These are phyloP conservation scores for Brachyhypopomus gauderio DNA, from an alignment of 2,113 vertebrate species.

Conservation along the genomic window DNA sequence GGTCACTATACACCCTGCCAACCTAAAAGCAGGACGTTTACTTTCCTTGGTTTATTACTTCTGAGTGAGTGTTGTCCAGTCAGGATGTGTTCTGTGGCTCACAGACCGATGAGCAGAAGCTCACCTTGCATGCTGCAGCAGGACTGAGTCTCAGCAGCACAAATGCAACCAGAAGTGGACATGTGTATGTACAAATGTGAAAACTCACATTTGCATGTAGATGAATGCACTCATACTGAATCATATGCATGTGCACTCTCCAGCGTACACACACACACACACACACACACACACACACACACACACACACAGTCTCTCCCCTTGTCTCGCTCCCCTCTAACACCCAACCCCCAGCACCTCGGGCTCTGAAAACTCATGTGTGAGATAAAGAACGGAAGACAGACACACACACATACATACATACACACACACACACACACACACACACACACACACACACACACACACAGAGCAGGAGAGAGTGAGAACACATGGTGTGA, in stretches of 20 bases:
- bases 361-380: slow-evolving; percentile 63
- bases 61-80: neutral
- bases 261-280: slow-evolving; percentile 15
- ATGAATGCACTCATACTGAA: slow-evolving; percentile 22
- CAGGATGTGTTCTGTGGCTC: neutral
- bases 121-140: too few relatives aligned
- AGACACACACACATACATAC: slow-evolving; percentile 43
- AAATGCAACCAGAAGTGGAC: too few relatives aligned
- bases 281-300: slow-evolving; percentile 16
- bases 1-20: neutral
- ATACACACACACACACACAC: too few relatives aligned
- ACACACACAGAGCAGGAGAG: slow-evolving; percentile 1
- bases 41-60: neutral
- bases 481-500: slow-evolving; percentile 39
- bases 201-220: slow-evolving; percentile 26
- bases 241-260: slow-evolving; percentile 27
- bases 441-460: slow-evolving; percentile 41
- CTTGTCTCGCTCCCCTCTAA: slow-evolving; percentile 45
- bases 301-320: slow-evolving; percentile 42
- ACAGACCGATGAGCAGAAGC: slow-evolving; percentile 55
- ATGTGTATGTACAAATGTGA: slow-evolving; percentile 5
- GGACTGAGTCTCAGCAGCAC: too few relatives aligned
- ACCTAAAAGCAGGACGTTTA: neutral
- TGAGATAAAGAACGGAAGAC: slow-evolving; percentile 44
- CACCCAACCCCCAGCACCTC: slow-evolving; percentile 59